Base-by-base conservation (phyloP, 2,888 invertebrate genomes). In the Ecliptopera silaceata region DNA sequence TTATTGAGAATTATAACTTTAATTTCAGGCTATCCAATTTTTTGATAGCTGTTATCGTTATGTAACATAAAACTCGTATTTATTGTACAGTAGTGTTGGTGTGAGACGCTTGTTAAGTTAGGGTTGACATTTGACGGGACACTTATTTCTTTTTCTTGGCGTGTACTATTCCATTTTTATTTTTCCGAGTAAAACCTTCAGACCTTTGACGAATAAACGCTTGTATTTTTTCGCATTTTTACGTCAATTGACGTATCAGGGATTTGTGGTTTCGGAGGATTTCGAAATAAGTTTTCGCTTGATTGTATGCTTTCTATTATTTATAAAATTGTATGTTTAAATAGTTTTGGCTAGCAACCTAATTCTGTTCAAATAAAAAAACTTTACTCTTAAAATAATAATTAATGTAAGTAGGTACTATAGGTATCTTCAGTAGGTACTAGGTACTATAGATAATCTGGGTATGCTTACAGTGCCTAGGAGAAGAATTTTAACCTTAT, bases 61-160 rank as follows among this genome's bases (percentile, higher is more conserved):
- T 41, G 6, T 12, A 8, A 11, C 20, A 20, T 43, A 49, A 42
- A 47, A 36, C 8, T 36, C n/a, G 10, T 26, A 6, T 8, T 15
- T 66, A 71, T 72, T 72, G 66, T 58, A 64, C 63, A 66, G 64
- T 65, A 63, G 61, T 47, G 56, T 53, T 65, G 64, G 61, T 47
- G 56, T 53, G 63, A 66, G 62, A 46, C 54, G 66, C 72, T 74
- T 71, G 72, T 72, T 73, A 74, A 66, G 70, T 71, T 69, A 41
- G 61, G 50, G 58, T 65, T 74, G 77, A 74, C 76, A 71, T 73
- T 72, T 76, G 71, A 76, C 71, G 71, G 61, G 59, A 65, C 66
- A 69, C 65, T 69, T 70, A 69, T 71, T 74, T 72, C 59, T 49
- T 55, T 68, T 64, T 20, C 62, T 63, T 64, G 60, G 63, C 48